Base-by-base conservation (phyloP, 2,113 vertebrate genomes). In the Oreocharis arfaki region DNA sequence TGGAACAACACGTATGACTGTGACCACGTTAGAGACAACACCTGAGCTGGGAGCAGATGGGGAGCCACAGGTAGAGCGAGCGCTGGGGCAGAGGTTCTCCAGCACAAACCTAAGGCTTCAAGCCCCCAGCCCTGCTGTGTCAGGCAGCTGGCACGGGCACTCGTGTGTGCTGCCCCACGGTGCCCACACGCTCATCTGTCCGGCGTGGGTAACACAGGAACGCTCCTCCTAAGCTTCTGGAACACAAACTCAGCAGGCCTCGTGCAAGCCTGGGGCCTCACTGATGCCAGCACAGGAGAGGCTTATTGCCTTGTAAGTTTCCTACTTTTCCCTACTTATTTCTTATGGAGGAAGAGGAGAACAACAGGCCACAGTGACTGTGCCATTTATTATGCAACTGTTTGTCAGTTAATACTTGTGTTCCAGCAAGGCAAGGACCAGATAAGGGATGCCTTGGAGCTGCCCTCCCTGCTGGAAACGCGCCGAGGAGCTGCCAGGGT, bases 321-420 rank as follows among this genome's bases (percentile, higher is more conserved):
- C 56, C 60, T 64, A 35, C 75, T 92, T 68, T 81, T 16, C 68
- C 68, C 27, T 78, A 28, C 55, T 95, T 89, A 53, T 85, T 96
- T 92, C 90, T 86, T 92, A 50, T 8, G 50, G 57, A 79, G 46
- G 33, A 65, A 91, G 74, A 42, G 28, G 73, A 93, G 67, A 33
- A 24, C 76, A 83, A 52, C 49, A 44, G 67, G 81, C 75, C 80
- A 42, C 52, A 89, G 74, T 2, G 74, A 68, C 42, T 53, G 75
- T 83, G 78, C 21, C 14, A 1, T 47, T 91, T 41, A 59, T 95
- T 86, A 86, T 64, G 75, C 92, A 95, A 92, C 63, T 90, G 64
- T 93, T 92, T 92, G 92, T 88, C 88, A 88, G 93, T 86, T 88
- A 94, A 91, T 95, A 93, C 94, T 94, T 95, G 94, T 46, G 60